These are phyloP conservation scores for Hyperoplus immaculatus DNA, from an alignment of 2,797 vertebrate genomes.

Conservation along the genomic window DNA sequence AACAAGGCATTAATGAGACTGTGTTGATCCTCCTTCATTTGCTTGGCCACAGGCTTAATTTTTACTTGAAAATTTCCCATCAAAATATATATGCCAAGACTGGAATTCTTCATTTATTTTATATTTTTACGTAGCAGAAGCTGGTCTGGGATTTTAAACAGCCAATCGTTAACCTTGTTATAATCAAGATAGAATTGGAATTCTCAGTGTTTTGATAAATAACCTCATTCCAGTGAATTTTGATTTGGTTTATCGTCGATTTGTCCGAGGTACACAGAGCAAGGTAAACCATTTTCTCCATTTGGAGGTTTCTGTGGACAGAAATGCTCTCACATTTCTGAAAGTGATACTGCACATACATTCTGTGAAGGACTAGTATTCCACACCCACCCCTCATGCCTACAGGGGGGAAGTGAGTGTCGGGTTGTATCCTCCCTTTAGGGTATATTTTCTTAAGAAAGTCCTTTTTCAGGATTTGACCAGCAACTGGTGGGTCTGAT, in stretches of 20 bases:
- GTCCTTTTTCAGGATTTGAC: constrained; percentile 1
- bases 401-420: background rate
- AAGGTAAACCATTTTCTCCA: constrained; percentile 7
- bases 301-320: constrained; percentile 19
- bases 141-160: constrained; percentile 45
- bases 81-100: constrained; percentile 39
- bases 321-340: background rate
- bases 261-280: background rate
- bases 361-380: background rate
- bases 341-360: constrained; percentile 3
- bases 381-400: background rate
- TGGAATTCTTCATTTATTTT: constrained; percentile 30
- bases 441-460: constrained; percentile 9
- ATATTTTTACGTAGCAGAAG: constrained; percentile 49
- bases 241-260: background rate
- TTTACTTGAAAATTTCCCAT: constrained; percentile 25
- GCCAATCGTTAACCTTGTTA: constrained; percentile 9
- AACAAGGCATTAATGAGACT: no score
- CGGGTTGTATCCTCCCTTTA: background rate
- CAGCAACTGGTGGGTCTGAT: background rate
- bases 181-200: constrained; percentile 8
- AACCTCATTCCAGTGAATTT: background rate
- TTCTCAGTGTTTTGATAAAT: background rate
- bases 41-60: background rate
- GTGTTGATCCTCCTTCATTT: background rate